Percentiles rank a stretch among this genome's conserved stretches.
Evolutionary conservation across 2,113 vertebrate species (phyloP).

Genomic region (Protomyctophum bolini): DNA sequence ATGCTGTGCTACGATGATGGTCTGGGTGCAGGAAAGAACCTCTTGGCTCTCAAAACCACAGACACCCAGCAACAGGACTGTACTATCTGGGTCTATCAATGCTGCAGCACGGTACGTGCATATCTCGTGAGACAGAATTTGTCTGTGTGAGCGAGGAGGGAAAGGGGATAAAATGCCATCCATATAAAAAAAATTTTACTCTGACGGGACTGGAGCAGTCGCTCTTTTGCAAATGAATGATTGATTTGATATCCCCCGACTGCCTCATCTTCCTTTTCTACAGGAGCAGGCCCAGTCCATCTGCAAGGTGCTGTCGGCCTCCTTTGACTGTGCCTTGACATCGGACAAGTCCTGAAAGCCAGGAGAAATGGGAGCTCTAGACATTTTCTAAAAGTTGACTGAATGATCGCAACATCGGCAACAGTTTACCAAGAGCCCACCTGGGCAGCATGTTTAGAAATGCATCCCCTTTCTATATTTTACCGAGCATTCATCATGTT

Average conservation of each 20-base stretch:
- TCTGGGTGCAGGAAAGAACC: conserved; percentile 91
- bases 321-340: conserved; percentile 89
- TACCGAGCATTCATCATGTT: no score
- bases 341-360: conserved; percentile 88
- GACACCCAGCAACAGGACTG: conserved; percentile 85
- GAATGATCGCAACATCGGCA: conserved; percentile 14
- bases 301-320: conserved; percentile 93
- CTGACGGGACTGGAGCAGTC: not conserved
- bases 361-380: not conserved
- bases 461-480: conserved; percentile 14
- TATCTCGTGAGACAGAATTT: not conserved
- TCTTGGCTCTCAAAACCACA: conserved; percentile 94
- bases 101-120: conserved; percentile 89
- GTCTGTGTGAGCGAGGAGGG: no score
- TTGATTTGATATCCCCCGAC: not conserved
- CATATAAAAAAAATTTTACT: not conserved
- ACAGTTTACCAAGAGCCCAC: conserved; percentile 2
- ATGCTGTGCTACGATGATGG: conserved; percentile 98
- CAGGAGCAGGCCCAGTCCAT: conserved; percentile 97
- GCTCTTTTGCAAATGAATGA: not conserved
- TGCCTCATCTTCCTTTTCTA: conserved; percentile 4
- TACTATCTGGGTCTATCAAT: conserved; percentile 98
- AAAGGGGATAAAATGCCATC: not conserved
- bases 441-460: not conserved
- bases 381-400: not conserved